Evolutionary conservation across 2,888 invertebrate genomes (phyloP).

Genomic region (Magallana nippona): DNA sequence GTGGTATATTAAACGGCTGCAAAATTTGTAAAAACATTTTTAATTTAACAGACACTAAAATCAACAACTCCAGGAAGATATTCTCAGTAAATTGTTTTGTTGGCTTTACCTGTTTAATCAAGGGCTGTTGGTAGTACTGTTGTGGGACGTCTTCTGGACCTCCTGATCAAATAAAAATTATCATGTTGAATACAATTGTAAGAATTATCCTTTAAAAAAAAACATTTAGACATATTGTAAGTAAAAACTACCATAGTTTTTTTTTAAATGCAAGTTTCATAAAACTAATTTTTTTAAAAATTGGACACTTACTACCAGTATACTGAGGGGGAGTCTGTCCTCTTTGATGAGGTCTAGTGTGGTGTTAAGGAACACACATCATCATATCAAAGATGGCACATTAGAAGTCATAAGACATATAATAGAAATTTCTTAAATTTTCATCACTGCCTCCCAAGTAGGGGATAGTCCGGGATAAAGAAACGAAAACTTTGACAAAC

Average conservation of each 20-base stretch:
- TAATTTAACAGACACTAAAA: no score
- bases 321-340: conserved; percentile 23
- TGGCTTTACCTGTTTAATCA: background rate
- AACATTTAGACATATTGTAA: background rate
- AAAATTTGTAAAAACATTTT: background rate
- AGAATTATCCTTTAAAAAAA: background rate
- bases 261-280: no score
- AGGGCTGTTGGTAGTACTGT: background rate
- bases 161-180: background rate
- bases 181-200: background rate
- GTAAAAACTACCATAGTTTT: no score
- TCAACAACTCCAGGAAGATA: no score
- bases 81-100: no score
- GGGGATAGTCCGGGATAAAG: no score
- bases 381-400: background rate
- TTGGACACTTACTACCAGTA: conserved; percentile 19
- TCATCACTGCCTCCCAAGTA: no score
- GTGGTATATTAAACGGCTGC: conserved; percentile 32
- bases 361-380: background rate
- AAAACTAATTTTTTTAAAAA: background rate
- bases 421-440: no score
- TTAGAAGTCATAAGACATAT: no score
- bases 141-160: conserved; percentile 23
- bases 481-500: background rate
- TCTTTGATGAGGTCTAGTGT: conserved; percentile 27